Percentiles rank a stretch among this genome's conserved stretches.
Evolutionary conservation across 2,888 invertebrate genomes (phyloP).

Genomic region (Petrolisthes cinctipes): DNA sequence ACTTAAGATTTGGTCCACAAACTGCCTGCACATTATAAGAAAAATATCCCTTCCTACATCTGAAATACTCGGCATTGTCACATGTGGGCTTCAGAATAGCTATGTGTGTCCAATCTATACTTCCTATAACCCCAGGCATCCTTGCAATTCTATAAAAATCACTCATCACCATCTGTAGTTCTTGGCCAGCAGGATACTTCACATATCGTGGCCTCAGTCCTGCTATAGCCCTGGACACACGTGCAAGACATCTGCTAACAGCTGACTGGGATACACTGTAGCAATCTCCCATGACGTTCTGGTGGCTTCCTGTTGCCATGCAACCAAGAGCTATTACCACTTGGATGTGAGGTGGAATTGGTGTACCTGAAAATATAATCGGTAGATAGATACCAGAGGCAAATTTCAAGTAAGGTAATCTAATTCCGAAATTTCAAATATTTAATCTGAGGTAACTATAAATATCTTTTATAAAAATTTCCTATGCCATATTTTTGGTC

Average conservation of each 20-base stretch:
- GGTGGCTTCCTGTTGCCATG: conserved; percentile 21
- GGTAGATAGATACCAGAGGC: too few species aligned
- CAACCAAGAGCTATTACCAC: not conserved
- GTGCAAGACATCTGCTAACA: conserved; percentile 3
- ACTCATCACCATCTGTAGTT: not conserved
- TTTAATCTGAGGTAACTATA: too few species aligned
- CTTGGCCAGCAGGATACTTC: not conserved
- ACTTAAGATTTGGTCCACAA: conserved; percentile 15
- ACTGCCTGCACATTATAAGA: conserved; percentile 25
- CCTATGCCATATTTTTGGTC: too few species aligned
- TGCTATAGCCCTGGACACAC: not conserved
- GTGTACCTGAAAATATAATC: not conserved
- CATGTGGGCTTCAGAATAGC: not conserved
- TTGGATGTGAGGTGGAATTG: conserved; percentile 11
- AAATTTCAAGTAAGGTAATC: too few species aligned
- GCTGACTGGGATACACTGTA: not conserved
- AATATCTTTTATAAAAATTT: too few species aligned
- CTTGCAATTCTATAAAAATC: conserved; percentile 4
- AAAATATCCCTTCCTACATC: conserved; percentile 14
- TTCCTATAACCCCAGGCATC: conserved; percentile 33
- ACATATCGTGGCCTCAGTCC: not conserved
- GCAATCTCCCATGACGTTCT: conserved; percentile 8
- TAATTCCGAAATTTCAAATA: too few species aligned
- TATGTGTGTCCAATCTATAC: conserved; percentile 20
- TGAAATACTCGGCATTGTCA: conserved; percentile 2